Evolutionary conservation across 2,888 invertebrate genomes (phyloP).

Genomic region (Neocrepidodera transversa): DNA sequence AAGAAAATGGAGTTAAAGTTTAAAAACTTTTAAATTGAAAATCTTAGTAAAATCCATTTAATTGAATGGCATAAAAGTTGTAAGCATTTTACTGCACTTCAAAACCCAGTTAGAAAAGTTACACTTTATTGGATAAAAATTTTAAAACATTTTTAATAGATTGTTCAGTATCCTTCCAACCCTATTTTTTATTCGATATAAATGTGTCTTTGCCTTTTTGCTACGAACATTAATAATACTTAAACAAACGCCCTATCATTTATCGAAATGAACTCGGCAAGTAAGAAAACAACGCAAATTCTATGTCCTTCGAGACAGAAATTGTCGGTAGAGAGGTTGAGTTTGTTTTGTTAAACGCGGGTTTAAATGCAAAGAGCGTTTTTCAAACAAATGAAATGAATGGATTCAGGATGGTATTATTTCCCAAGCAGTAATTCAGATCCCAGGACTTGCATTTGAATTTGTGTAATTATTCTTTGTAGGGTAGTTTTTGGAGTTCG

Average conservation of each 20-base stretch:
- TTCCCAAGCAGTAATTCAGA: constrained; percentile 24
- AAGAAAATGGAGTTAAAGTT: no score
- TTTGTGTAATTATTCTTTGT: constrained; percentile 29
- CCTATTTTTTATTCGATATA: no score
- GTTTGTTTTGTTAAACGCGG: constrained; percentile 21
- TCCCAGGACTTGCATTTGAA: constrained; percentile 25
- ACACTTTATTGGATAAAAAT: no score
- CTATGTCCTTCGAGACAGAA: constrained; percentile 3
- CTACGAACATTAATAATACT: neutral
- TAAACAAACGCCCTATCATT: neutral
- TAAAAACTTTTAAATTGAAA: no score
- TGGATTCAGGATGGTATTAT: constrained; percentile 27
- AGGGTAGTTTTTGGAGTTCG: no score
- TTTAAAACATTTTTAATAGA: no score
- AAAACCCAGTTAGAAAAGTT: no score
- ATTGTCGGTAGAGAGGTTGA: constrained; percentile 8
- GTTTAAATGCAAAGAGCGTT: constrained; percentile 24
- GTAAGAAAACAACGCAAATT: constrained; percentile 3
- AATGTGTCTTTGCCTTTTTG: no score
- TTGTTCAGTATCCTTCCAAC: no score
- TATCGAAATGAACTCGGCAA: constrained; percentile 4
- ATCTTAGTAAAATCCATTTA: no score
- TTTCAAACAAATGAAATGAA: constrained; percentile 28
- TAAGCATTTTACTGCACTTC: no score
- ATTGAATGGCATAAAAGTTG: no score